Evolutionary conservation across 2,888 invertebrate species (phyloP).

Genomic region (Phania funesta): DNA sequence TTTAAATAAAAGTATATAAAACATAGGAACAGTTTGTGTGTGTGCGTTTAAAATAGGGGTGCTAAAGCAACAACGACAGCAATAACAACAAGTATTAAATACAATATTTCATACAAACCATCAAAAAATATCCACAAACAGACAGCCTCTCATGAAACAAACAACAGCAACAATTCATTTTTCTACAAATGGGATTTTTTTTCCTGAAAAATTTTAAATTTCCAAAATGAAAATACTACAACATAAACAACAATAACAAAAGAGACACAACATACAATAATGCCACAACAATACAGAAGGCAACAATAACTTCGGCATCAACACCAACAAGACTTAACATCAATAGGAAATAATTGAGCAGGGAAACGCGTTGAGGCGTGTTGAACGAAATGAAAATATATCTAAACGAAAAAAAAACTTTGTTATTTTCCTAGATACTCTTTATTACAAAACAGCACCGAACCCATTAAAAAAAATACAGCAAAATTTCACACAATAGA

Average conservation of each 20-base stretch:
- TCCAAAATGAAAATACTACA: conserved; percentile 25
- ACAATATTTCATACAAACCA: conserved; percentile 23
- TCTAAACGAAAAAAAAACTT: background rate
- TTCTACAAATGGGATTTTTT: too few relatives aligned
- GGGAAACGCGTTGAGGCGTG: conserved; percentile 63
- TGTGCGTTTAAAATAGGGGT: conserved; percentile 26
- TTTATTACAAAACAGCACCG: conserved; percentile 3
- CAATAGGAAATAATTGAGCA: conserved; percentile 59
- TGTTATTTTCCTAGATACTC: conserved; percentile 1
- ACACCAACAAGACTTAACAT: conserved; percentile 48
- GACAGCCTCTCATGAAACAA: too few relatives aligned
- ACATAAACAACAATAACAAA: conserved; percentile 2
- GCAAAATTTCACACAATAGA: conserved; percentile 36
- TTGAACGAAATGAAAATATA: conserved; percentile 48
- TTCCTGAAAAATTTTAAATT: conserved; percentile 22
- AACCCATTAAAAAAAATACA: background rate
- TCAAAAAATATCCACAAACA: conserved; percentile 10
- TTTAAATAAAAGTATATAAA: background rate
- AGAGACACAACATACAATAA: conserved; percentile 31
- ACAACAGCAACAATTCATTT: too few relatives aligned
- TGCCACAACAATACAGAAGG: conserved; percentile 40
- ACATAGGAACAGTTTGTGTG: background rate
- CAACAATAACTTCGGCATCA: conserved; percentile 36
- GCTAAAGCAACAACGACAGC: conserved; percentile 5
- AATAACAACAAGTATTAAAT: conserved; percentile 15